Evolutionary conservation across 2,113 vertebrate species (phyloP).

Genomic region (Electrona antarctica): DNA sequence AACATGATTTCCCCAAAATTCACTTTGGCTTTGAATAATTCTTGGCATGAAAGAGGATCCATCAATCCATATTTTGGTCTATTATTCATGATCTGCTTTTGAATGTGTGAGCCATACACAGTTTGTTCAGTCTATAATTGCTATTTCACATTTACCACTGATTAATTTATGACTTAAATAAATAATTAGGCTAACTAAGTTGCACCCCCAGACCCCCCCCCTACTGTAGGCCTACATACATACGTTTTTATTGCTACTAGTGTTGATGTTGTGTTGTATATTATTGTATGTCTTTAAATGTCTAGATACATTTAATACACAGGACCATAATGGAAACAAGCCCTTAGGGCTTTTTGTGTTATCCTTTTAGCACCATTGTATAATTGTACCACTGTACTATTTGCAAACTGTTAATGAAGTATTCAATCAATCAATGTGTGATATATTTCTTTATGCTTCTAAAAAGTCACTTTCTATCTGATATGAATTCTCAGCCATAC

Average conservation of each 20-base stretch:
- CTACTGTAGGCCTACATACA: background rate
- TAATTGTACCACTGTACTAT: too few species aligned
- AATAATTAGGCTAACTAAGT: conserved; percentile 12
- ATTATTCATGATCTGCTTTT: background rate
- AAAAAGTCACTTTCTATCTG: conserved; percentile 23
- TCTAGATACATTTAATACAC: too few species aligned
- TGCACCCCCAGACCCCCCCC: too few species aligned
- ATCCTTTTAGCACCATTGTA: too few species aligned
- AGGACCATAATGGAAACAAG: too few species aligned
- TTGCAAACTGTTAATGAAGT: too few species aligned
- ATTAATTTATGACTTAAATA: background rate
- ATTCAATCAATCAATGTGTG: background rate
- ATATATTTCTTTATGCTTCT: conserved; percentile 22
- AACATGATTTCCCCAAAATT: background rate
- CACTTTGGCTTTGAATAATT: conserved; percentile 1
- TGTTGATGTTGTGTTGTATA: conserved; percentile 8
- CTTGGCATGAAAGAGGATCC: background rate
- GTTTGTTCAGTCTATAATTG: background rate
- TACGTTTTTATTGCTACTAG: background rate
- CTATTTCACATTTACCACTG: background rate
- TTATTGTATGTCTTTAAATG: too few species aligned
- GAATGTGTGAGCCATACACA: background rate
- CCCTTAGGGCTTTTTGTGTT: too few species aligned
- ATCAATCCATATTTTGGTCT: conserved; percentile 11
- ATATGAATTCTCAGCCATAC: conserved; percentile 15